These are phyloP conservation scores for Vombatus ursinus DNA, from an alignment of 2,113 vertebrate genomes.

Conservation along the genomic window DNA sequence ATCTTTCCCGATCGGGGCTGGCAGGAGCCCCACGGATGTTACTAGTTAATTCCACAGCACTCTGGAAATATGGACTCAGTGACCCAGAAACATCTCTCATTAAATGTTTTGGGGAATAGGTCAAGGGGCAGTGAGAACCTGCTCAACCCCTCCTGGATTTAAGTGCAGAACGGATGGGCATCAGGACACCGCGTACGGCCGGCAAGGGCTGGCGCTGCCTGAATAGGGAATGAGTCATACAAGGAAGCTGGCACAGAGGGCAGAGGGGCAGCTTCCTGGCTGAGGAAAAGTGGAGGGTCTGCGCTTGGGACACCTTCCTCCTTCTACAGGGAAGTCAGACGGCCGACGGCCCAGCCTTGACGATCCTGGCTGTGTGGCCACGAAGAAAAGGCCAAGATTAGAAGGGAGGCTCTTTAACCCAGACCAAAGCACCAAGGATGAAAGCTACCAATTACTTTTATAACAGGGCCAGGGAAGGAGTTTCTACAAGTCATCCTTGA, in stretches of 20 bases:
- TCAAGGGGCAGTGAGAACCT: slow-evolving; percentile 3
- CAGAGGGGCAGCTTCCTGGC: neutral
- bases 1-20: neutral
- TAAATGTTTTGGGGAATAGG: slow-evolving; percentile 25
- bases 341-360: neutral
- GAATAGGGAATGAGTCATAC: neutral
- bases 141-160: neutral
- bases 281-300: neutral
- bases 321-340: neutral
- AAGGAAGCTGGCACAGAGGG: slow-evolving; percentile 1
- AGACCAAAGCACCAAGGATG: neutral
- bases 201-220: neutral
- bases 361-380: too few species aligned
- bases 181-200: neutral
- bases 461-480: neutral
- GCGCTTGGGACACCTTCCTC: neutral
- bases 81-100: slow-evolving; percentile 9
- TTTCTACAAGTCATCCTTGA: neutral
- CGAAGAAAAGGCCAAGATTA: neutral
- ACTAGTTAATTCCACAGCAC: slow-evolving; percentile 3
- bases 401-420: neutral
- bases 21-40: neutral
- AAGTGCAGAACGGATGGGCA: neutral
- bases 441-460: neutral
- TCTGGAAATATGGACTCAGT: slow-evolving; percentile 24